A percentile compares a stretch with the other conserved stretches of the same genome.
These are phyloP conservation scores for Aporophyla nigra DNA, from an alignment of 2,888 invertebrate species.

Conservation along the genomic window DNA sequence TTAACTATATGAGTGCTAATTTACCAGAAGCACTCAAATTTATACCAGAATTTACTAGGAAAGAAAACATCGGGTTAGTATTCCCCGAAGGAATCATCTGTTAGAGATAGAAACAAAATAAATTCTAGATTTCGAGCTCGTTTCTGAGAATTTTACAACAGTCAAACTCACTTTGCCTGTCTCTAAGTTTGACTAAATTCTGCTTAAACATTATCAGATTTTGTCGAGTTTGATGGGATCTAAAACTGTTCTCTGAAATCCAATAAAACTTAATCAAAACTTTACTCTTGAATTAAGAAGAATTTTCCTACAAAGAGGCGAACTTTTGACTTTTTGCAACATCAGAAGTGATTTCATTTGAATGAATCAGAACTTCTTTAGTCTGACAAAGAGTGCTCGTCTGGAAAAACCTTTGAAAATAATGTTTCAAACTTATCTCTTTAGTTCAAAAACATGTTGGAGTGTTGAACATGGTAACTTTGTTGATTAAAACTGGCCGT, in stretches of 20 bases:
- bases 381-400: conserved; percentile 25
- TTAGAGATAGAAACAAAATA: neutral
- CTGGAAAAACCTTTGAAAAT: conserved; percentile 41
- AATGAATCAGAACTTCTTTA: conserved; percentile 40
- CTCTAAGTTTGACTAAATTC: neutral
- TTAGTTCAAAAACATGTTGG: conserved; percentile 39
- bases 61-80: neutral
- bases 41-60: neutral
- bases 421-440: conserved; percentile 45
- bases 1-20: no score
- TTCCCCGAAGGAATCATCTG: neutral
- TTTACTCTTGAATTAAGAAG: conserved; percentile 19
- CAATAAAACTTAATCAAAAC: conserved; percentile 30
- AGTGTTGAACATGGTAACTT: conserved; percentile 29
- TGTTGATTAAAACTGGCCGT: conserved; percentile 33
- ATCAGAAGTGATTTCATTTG: conserved; percentile 42
- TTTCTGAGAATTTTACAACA: neutral
- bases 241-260: conserved; percentile 16
- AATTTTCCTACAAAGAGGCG: conserved; percentile 6
- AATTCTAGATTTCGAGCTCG: neutral
- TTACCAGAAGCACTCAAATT: no score
- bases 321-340: conserved; percentile 35
- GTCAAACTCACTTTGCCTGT: neutral
- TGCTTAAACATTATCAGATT: neutral
- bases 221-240: neutral